A percentile compares a stretch with the other conserved stretches of the same genome.
Evolutionary conservation across 2,888 invertebrate genomes (phyloP).

Genomic region (Drosophila mettleri): DNA sequence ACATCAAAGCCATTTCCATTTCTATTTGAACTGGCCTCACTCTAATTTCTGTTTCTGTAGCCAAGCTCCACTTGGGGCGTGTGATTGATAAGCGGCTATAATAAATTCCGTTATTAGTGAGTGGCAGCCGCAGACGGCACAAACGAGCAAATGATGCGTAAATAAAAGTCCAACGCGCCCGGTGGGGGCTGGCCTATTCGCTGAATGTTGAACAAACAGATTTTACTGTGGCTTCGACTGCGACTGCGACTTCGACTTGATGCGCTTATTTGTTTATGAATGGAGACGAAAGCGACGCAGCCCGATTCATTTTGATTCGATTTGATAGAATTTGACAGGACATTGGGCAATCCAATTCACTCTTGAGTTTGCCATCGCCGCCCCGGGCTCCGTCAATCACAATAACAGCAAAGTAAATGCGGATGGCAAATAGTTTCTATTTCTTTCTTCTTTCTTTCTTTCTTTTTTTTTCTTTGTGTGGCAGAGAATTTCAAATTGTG

Average conservation of each 20-base stretch:
- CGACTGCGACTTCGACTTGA: too few species aligned
- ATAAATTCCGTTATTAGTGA: conserved; percentile 67
- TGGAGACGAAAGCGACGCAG: conserved; percentile 24
- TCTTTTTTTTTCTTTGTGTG: too few species aligned
- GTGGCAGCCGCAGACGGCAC: conserved; percentile 23
- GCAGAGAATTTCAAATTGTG: too few species aligned
- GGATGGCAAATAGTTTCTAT: conserved; percentile 53
- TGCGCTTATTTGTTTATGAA: conserved; percentile 48
- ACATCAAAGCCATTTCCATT: background rate
- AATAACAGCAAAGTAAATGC: conserved; percentile 18
- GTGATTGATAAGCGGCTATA: conserved; percentile 70
- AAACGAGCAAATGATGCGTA: conserved; percentile 64
- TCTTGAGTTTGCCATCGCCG: conserved; percentile 6
- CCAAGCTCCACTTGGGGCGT: conserved; percentile 51
- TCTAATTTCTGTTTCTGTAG: conserved; percentile 15
- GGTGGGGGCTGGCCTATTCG: conserved; percentile 4
- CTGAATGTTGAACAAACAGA: conserved; percentile 59
- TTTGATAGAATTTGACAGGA: conserved; percentile 34
- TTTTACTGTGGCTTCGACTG: conserved; percentile 7
- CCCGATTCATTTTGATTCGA: conserved; percentile 51
- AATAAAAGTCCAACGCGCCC: conserved; percentile 41
- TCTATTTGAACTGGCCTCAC: conserved; percentile 13
- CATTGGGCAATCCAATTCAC: conserved; percentile 10
- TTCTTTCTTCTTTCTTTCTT: too few species aligned
- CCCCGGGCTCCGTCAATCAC: conserved; percentile 11